Evolutionary conservation across 2,888 invertebrate genomes (phyloP).

Genomic region (Lasioglossum calceatum): DNA sequence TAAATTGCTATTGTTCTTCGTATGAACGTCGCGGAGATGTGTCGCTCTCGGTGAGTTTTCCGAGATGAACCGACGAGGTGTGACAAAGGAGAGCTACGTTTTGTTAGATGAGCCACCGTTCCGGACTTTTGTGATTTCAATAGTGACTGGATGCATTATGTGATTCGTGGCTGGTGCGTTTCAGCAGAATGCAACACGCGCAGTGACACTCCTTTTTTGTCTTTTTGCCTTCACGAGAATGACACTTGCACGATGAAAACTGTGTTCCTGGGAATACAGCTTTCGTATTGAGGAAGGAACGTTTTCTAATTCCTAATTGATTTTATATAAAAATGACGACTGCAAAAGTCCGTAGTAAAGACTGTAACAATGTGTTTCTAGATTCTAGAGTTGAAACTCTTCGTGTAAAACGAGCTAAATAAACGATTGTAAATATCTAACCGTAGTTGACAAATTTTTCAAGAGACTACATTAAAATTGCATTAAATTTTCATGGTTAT

Average conservation of each 20-base stretch:
- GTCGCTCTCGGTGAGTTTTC: not conserved
- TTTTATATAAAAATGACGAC: not conserved
- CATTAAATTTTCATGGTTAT: not conserved
- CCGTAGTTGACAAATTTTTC: not conserved
- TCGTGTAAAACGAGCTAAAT: not conserved
- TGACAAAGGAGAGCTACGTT: not conserved
- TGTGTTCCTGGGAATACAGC: not conserved
- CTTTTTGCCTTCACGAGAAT: not conserved
- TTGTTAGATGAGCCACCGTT: not conserved
- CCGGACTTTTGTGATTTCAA: not conserved
- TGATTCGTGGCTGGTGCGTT: conserved; percentile 10
- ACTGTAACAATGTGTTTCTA: not conserved
- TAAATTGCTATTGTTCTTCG: not conserved
- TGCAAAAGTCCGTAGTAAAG: not conserved
- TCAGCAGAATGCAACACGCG: conserved; percentile 11
- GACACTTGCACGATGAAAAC: not conserved
- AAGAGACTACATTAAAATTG: no score
- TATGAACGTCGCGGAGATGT: not conserved
- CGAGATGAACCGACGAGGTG: not conserved
- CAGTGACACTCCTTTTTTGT: not conserved
- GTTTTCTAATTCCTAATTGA: not conserved
- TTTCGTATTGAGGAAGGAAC: not conserved
- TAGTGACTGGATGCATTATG: conserved; percentile 6
- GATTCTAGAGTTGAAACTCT: not conserved
- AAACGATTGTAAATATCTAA: not conserved